Conservation (phyloP, 2,888 invertebrate genomes). For the Deilephila elpenor region DNA sequence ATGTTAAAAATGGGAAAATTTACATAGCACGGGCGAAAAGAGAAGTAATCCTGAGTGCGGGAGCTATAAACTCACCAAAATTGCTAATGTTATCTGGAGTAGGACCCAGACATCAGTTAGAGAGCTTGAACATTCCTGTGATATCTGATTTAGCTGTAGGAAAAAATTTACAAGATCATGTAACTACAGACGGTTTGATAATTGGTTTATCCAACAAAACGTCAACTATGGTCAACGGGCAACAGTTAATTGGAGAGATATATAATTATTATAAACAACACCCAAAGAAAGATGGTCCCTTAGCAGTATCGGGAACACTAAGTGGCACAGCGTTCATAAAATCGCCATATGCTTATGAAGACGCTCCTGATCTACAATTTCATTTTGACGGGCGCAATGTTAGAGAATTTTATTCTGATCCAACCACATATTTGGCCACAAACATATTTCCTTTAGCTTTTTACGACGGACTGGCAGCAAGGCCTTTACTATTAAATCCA, state of each 20-base stretch:
- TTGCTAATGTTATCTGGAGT: constrained; percentile 87
- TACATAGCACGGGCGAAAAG: constrained; percentile 78
- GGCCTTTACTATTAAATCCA: constrained; percentile 86
- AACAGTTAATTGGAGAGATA: constrained; percentile 72
- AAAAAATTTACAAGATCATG: constrained; percentile 90
- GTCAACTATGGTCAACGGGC: constrained; percentile 70
- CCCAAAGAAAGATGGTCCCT: constrained; percentile 76
- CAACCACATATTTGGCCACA: constrained; percentile 75
- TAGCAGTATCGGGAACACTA: constrained; percentile 82
- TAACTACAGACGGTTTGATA: constrained; percentile 85
- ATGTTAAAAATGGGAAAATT: constrained; percentile 71
- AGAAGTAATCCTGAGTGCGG: constrained; percentile 86
- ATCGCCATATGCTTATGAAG: constrained; percentile 74
- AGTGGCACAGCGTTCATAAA: constrained; percentile 86
- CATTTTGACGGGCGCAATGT: constrained; percentile 86
- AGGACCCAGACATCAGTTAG: constrained; percentile 84
- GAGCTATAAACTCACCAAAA: constrained; percentile 86
- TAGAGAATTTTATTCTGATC: constrained; percentile 84
- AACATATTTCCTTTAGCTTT: constrained; percentile 85
- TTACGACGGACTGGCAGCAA: constrained; percentile 85
- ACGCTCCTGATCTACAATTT: constrained; percentile 87
- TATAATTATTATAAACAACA: constrained; percentile 69
- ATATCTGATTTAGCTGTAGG: constrained; percentile 88
- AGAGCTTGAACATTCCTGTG: constrained; percentile 79
- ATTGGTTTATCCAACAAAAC: constrained; percentile 81